Percentiles rank a stretch among this genome's conserved stretches.
Conservation (phyloP, 2,888 invertebrate species). For the Meiosimyza platycephala region DNA sequence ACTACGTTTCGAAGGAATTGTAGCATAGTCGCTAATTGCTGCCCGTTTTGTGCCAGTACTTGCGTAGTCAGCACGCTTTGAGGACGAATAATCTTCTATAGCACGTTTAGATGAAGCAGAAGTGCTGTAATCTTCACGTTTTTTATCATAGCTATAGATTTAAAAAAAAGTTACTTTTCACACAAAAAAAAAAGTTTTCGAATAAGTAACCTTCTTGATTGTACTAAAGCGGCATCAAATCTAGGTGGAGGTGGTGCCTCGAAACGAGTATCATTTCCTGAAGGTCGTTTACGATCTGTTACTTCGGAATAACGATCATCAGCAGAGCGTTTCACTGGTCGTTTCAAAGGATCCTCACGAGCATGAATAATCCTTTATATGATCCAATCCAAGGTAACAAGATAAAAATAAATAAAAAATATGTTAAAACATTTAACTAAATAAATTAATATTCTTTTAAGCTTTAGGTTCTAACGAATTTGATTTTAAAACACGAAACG, state of each 20-base stretch:
- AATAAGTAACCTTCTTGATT: conserved; percentile 58
- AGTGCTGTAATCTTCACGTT: conserved; percentile 63
- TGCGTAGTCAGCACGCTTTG: conserved; percentile 54
- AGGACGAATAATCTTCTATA: conserved; percentile 59
- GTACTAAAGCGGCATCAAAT: conserved; percentile 63
- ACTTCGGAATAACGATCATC: conserved; percentile 64
- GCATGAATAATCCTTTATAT: conserved; percentile 63
- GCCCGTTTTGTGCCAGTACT: conserved; percentile 52
- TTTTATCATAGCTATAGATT: conserved; percentile 57
- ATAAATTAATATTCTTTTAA: neutral
- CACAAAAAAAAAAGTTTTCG: neutral
- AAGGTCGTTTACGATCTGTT: conserved; percentile 63
- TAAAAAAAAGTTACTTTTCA: neutral
- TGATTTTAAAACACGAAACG: conserved; percentile 3
- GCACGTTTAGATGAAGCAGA: conserved; percentile 58
- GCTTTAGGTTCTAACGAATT: neutral
- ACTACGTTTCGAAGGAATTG: conserved; percentile 57
- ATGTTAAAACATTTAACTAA: conserved; percentile 23
- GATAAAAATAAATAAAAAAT: conserved; percentile 32
- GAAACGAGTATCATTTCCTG: conserved; percentile 55
- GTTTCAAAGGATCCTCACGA: conserved; percentile 65
- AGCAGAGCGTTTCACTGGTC: conserved; percentile 60
- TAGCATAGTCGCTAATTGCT: conserved; percentile 58
- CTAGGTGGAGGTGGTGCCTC: conserved; percentile 68
- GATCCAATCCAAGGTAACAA: conserved; percentile 21